phyloP scores from a whole-genome alignment of 2,888 invertebrate species.

The Cinara cedri region DNA sequence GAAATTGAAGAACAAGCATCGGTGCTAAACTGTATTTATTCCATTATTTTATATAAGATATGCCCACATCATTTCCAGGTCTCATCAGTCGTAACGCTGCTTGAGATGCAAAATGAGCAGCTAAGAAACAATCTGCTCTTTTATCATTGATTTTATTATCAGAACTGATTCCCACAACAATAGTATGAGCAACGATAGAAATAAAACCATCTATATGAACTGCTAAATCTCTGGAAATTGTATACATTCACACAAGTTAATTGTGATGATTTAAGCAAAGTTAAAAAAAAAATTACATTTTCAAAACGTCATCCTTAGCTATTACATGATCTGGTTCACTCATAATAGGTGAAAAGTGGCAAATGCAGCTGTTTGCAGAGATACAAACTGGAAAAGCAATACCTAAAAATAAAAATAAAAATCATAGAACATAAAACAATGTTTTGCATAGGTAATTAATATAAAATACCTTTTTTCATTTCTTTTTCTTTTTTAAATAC shows the following conservation, averaged over 20 bases:
- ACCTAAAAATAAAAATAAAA: constrained; percentile 63
- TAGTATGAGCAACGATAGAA: constrained; percentile 95
- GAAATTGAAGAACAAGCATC: too few species aligned
- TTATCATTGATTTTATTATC: constrained; percentile 81
- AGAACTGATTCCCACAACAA: constrained; percentile 80
- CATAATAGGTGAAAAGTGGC: constrained; percentile 95
- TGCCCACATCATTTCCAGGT: constrained; percentile 82
- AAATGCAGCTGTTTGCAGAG: constrained; percentile 98
- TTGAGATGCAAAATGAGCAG: constrained; percentile 94
- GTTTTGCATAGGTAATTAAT: background rate
- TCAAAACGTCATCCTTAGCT: constrained; percentile 92
- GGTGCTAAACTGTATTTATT: too few species aligned
- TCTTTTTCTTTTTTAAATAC: constrained; percentile 99
- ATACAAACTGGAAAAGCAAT: constrained; percentile 99
- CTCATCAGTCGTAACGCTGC: constrained; percentile 91
- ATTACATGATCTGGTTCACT: constrained; percentile 87
- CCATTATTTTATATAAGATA: background rate
- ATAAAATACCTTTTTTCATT: constrained; percentile 81
- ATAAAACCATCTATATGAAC: constrained; percentile 99
- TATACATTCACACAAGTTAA: constrained; percentile 23
- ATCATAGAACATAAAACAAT: background rate
- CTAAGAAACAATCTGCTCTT: constrained; percentile 92
- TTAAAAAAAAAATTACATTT: constrained; percentile 68
- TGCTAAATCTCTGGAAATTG: constrained; percentile 83
- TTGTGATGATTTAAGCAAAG: constrained; percentile 31